Conservation (phyloP, 2,797 vertebrate species). For the Nyctalus aviator region DNA sequence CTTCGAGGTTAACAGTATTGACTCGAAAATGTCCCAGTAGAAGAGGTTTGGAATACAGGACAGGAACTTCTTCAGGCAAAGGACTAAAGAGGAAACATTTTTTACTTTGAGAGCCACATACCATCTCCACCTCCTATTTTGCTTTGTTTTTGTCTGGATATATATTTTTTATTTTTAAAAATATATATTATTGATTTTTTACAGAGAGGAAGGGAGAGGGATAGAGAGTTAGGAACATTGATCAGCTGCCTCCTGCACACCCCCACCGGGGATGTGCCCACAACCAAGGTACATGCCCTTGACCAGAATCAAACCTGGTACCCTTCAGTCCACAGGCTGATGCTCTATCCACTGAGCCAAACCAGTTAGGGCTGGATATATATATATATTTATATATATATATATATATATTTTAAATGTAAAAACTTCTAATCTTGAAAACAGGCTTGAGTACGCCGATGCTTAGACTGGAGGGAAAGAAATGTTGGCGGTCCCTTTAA, state of each 20-base stretch:
- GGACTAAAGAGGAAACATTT: conserved; percentile 41
- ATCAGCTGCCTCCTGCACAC: too few species aligned
- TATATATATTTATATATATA: background rate
- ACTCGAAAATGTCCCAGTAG: background rate
- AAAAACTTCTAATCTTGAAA: conserved; percentile 43
- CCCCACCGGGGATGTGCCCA: too few species aligned
- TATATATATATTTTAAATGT: conserved; percentile 41
- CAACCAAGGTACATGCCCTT: too few species aligned
- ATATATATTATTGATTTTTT: too few species aligned
- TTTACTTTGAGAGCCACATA: background rate
- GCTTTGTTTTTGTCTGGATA: conserved; percentile 21
- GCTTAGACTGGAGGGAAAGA: conserved; percentile 6
- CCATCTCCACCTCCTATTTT: background rate
- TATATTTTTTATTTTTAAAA: too few species aligned
- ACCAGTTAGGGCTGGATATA: too few species aligned
- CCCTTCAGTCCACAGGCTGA: too few species aligned
- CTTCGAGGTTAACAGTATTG: conserved; percentile 9
- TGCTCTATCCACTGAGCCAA: too few species aligned
- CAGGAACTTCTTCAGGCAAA: conserved; percentile 40
- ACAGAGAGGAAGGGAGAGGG: too few species aligned
- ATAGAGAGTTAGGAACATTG: too few species aligned
- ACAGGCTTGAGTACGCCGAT: background rate
- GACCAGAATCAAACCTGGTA: too few species aligned
- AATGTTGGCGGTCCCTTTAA: background rate
- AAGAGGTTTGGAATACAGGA: background rate